A percentile compares a stretch with the other conserved stretches of the same genome.
Conservation (phyloP, 2,888 invertebrate species). For the Caenorhabditis parvicauda region DNA sequence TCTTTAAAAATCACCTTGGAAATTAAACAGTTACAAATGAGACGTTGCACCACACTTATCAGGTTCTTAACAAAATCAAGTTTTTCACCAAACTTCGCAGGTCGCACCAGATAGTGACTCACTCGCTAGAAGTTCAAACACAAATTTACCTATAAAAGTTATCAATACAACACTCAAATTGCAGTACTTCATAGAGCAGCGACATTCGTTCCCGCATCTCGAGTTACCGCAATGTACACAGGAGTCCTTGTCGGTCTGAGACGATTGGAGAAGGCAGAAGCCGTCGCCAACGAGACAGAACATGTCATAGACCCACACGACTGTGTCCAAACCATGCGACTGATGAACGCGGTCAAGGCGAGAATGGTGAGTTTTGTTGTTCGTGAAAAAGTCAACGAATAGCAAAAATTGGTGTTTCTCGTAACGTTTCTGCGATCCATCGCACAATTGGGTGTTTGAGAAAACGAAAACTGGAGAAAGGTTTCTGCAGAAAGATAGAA, state of each 20-base stretch:
- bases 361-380: slow-evolving; percentile 13
- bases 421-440: not conserved
- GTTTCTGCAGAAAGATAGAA: too few relatives aligned
- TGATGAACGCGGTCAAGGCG: slow-evolving; percentile 38
- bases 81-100: too few relatives aligned
- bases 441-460: too few relatives aligned
- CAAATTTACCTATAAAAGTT: too few relatives aligned
- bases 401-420: not conserved
- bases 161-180: too few relatives aligned
- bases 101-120: too few relatives aligned
- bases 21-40: too few relatives aligned
- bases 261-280: slow-evolving; percentile 31
- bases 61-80: too few relatives aligned
- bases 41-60: too few relatives aligned
- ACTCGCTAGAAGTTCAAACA: too few relatives aligned
- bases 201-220: slow-evolving; percentile 35
- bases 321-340: slow-evolving; percentile 29
- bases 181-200: slow-evolving; percentile 45
- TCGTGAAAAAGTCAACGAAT: not conserved
- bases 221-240: slow-evolving; percentile 33
- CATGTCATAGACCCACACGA: slow-evolving; percentile 27
- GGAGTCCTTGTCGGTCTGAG: slow-evolving; percentile 34
- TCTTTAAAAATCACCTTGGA: too few relatives aligned
- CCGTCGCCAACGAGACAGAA: slow-evolving; percentile 6
- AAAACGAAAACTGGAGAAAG: too few relatives aligned